Evolutionary conservation across 2,888 invertebrate species (phyloP), one percentile per base, ranked within the genome.

Genomic region (Drosophila maculinotata): DNA sequence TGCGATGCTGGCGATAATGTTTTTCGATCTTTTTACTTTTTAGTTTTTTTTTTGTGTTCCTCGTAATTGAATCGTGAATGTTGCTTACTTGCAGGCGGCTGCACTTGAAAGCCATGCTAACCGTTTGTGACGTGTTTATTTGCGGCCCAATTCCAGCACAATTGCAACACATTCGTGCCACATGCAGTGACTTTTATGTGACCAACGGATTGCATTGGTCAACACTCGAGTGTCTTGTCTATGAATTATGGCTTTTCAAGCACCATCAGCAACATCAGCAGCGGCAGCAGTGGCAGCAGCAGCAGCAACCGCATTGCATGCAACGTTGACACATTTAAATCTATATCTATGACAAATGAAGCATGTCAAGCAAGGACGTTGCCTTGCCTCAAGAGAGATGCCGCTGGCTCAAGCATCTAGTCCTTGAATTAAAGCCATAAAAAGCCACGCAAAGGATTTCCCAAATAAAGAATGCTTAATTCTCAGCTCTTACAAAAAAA

Each of bases 131-230:
- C 62, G 67, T 59, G 57, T 44, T 68, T 79, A 76, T 76, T 69
- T 68, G 56, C 31, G 33, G 64, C 38, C 15, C 52, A 54, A 28
- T 45, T 54, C 54, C 68, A 58, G 52, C 62, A 69, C 67, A 69
- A 68, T 68, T 70, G 84, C 79, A 70, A 68, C 79, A 84, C 70
- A 77, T 70, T 75, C 73, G 60, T 77, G 82, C 74, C 83, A 82
- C 82, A 79, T 70, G 74, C 84, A 70, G 60, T 69, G 79, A 81
- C 81, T 81, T 69, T 84, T 84, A 76, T 81, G 69, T 62, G 70
- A 63, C 78, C 76, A 67, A 35, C 36, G 35, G 14, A 31, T 42
- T 57, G 54, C 68, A 62, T 35, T 54, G 59, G 69, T 54, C 72
- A 73, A 62, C 79, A 69, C 69, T 65, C 57, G 57, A 60, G 35